Conservation (phyloP, 2,797 vertebrate species). For the Lutjanus campechanus region DNA sequence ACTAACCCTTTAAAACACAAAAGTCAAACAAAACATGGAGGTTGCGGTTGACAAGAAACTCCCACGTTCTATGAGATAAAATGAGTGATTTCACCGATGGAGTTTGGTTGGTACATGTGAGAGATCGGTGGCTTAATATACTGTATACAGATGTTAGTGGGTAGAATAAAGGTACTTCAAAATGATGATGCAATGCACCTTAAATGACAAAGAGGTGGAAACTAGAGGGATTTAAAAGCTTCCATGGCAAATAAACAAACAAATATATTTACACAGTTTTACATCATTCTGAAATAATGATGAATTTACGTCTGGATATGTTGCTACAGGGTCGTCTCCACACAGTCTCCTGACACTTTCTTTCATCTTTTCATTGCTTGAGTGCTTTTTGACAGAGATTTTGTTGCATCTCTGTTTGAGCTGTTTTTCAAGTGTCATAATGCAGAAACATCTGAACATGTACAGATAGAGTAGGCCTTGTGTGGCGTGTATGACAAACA, state of each 20-base stretch:
- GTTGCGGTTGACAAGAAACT: too few relatives aligned
- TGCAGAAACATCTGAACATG: background rate
- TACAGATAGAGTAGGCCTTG: background rate
- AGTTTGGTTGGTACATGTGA: background rate
- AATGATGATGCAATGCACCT: background rate
- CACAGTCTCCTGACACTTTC: background rate
- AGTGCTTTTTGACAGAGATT: background rate
- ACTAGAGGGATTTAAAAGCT: background rate
- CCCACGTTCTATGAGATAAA: too few relatives aligned
- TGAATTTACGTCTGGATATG: background rate
- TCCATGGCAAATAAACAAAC: background rate
- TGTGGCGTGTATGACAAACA: background rate
- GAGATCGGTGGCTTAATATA: background rate
- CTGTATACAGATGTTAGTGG: background rate
- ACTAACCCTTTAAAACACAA: too few relatives aligned
- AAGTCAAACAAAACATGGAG: too few relatives aligned
- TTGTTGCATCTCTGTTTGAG: background rate
- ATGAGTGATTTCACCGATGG: too few relatives aligned
- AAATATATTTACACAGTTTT: background rate
- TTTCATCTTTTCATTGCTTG: background rate
- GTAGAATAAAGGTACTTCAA: background rate
- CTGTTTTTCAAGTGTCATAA: background rate
- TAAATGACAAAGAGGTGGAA: background rate
- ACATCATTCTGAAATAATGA: conserved; percentile 1
- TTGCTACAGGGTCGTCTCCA: background rate